Percentiles rank a stretch among this genome's conserved stretches.
Evolutionary conservation across 2,113 vertebrate species (phyloP).

Genomic region (Pimephales promelas): DNA sequence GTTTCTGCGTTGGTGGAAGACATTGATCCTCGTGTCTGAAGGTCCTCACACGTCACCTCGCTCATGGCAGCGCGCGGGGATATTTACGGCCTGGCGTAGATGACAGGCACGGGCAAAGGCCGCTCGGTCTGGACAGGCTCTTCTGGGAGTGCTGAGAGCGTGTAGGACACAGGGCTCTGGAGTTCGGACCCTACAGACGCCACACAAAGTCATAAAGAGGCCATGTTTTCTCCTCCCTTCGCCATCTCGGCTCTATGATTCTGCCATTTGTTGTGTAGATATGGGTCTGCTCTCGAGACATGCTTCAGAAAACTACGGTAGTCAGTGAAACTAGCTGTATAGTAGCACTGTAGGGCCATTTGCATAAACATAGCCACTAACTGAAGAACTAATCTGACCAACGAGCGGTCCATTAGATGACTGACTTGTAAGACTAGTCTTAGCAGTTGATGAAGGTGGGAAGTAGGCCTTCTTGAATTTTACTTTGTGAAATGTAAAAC

Average conservation of each 20-base stretch:
- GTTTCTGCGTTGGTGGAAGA: too few relatives aligned
- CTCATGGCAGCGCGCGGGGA: constrained; percentile 61
- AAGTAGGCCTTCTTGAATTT: too few relatives aligned
- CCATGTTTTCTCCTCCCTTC: constrained; percentile 36
- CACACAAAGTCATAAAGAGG: constrained; percentile 71
- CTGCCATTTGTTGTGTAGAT: constrained; percentile 79
- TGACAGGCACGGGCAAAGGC: constrained; percentile 73
- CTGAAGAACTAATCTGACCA: too few relatives aligned
- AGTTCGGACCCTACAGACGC: constrained; percentile 44
- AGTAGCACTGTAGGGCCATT: not conserved
- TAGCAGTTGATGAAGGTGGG: too few relatives aligned
- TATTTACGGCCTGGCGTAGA: constrained; percentile 75
- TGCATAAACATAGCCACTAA: too few relatives aligned
- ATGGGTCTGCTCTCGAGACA: constrained; percentile 69
- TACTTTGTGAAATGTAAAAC: too few relatives aligned
- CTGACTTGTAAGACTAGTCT: too few relatives aligned
- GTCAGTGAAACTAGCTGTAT: constrained; percentile 21
- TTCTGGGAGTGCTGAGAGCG: constrained; percentile 34
- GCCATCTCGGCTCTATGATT: constrained; percentile 60
- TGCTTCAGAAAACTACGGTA: not conserved
- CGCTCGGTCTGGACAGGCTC: constrained; percentile 65
- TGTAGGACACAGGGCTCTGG: not conserved
- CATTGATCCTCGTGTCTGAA: constrained; percentile 67
- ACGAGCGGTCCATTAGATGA: too few relatives aligned
- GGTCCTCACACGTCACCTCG: constrained; percentile 67